A percentile compares a stretch with the other conserved stretches of the same genome.
Evolutionary conservation across 2,888 invertebrate genomes (phyloP).

Genomic region (Iselma pallidipennis): DNA sequence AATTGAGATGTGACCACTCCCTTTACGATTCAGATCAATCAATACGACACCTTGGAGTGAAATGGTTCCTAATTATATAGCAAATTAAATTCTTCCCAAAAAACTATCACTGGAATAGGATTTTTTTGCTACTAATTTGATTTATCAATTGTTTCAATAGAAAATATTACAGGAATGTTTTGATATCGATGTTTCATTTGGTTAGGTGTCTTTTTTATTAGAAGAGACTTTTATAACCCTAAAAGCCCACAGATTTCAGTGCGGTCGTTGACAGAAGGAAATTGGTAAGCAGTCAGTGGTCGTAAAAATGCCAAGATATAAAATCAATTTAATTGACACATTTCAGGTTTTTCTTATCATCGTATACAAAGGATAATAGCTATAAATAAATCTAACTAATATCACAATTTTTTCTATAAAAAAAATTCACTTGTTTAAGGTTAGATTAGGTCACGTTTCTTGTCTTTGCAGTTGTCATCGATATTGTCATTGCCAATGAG

Average conservation of each 20-base stretch:
- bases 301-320: conserved; percentile 18
- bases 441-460: conserved; percentile 11
- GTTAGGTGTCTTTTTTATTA: no score
- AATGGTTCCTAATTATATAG: no score
- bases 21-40: conserved; percentile 43
- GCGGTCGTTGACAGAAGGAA: conserved; percentile 18
- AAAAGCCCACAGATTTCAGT: conserved; percentile 15
- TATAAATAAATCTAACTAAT: conserved; percentile 8
- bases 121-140: no score
- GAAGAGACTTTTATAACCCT: no score
- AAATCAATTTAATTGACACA: conserved; percentile 17
- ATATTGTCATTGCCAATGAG: conserved; percentile 53
- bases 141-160: no score
- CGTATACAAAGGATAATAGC: conserved; percentile 4
- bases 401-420: conserved; percentile 14
- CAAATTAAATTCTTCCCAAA: not conserved
- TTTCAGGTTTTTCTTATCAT: not conserved
- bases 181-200: no score
- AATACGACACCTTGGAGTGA: conserved; percentile 38
- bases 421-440: not conserved
- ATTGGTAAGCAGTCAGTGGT: conserved; percentile 11
- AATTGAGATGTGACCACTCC: conserved; percentile 48
- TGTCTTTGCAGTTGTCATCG: conserved; percentile 7
- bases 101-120: no score
- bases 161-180: no score